Percentiles rank a stretch among this genome's conserved stretches.
These are phyloP conservation scores for Myodes glareolus DNA, from an alignment of 2,113 vertebrate species.

Conservation along the genomic window DNA sequence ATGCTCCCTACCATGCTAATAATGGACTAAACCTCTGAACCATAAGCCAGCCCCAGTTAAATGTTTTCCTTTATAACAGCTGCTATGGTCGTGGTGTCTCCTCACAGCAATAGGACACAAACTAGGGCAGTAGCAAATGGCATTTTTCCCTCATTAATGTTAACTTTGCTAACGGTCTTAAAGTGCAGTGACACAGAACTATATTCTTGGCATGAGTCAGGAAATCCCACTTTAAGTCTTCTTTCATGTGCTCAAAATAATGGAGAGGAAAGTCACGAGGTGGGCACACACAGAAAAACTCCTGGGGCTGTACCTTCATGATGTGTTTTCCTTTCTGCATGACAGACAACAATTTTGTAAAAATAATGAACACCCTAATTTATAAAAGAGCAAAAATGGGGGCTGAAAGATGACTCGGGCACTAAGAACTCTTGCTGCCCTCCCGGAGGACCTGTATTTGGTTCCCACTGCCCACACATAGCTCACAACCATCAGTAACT, in stretches of 20 bases:
- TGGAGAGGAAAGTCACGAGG: not conserved
- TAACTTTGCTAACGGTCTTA: conserved; percentile 12
- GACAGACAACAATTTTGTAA: not conserved
- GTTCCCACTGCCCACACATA: not conserved
- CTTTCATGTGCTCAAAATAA: not conserved
- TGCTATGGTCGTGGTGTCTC: not conserved
- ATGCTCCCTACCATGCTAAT: not conserved
- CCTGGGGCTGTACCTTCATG: not conserved
- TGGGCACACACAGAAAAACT: not conserved
- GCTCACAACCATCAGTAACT: not conserved
- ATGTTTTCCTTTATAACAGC: not conserved
- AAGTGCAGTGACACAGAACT: not conserved
- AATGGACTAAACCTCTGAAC: not conserved
- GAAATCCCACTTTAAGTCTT: not conserved
- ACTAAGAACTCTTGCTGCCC: not conserved
- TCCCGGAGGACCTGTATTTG: not conserved
- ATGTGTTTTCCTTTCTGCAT: not conserved
- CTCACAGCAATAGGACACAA: not conserved
- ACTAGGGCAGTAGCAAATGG: not conserved
- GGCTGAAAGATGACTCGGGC: not conserved
- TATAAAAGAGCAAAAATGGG: not conserved
- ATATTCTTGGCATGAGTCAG: not conserved
- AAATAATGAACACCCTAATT: not conserved
- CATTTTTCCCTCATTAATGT: not conserved
- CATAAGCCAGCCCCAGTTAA: not conserved